Evolutionary conservation across 2,888 invertebrate species (phyloP).

Genomic region (Spialia ferax): DNA sequence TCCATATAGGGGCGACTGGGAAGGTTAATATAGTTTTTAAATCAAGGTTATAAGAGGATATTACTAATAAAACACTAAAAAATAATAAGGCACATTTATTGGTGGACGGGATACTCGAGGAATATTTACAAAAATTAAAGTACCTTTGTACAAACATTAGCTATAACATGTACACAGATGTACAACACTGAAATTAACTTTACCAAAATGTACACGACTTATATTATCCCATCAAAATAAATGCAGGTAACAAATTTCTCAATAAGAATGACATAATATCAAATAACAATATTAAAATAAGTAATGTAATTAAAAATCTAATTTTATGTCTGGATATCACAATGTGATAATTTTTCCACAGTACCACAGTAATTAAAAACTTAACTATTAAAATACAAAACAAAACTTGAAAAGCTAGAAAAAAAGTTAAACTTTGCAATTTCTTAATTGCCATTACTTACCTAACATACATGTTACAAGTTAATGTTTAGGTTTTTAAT

Average conservation of each 20-base stretch:
- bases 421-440: neutral
- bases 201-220: neutral
- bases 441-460: too few species aligned
- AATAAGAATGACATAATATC: slow-evolving; percentile 17
- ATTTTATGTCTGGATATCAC: slow-evolving; percentile 16
- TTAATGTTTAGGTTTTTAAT: too few species aligned
- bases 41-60: neutral
- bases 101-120: slow-evolving; percentile 56
- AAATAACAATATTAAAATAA: too few species aligned
- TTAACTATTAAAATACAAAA: neutral
- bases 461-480: too few species aligned
- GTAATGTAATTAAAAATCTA: slow-evolving; percentile 29
- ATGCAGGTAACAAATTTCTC: slow-evolving; percentile 32
- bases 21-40: too few species aligned
- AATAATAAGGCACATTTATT: slow-evolving; percentile 63
- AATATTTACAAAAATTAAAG: slow-evolving; percentile 48
- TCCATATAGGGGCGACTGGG: too few species aligned
- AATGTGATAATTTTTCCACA: slow-evolving; percentile 16
- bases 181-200: neutral
- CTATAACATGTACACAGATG: slow-evolving; percentile 11
- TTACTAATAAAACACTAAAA: slow-evolving; percentile 4
- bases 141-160: slow-evolving; percentile 29
- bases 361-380: neutral
- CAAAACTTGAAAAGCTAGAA: neutral
- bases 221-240: slow-evolving; percentile 35